Base-by-base conservation (phyloP, 2,113 vertebrate species). In the Gobius niger region DNA sequence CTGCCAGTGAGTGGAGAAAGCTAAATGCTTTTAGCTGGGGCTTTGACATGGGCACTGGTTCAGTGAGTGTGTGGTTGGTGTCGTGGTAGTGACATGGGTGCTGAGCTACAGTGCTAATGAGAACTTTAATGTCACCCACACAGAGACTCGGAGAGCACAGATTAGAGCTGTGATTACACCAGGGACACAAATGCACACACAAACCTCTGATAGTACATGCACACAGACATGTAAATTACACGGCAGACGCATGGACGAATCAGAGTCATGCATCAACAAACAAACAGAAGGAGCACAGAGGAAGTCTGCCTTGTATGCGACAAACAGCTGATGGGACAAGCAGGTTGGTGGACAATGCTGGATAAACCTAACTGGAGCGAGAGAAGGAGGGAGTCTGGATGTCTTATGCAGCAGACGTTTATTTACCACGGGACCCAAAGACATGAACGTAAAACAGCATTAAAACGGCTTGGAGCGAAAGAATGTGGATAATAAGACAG, bases 91-190 rank as follows among this genome's bases (percentile, higher is more conserved):
- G 79, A 88, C 87, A 82, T 68, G 84, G 83, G 83, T 87, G 83
- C 86, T 83, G 87, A 90, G 84, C 86, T 91, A 76, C 85, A 77
- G 82, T 81, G 90, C 84, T 88, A 90, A 91, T 90, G 87, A 91
- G 84, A 89, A 86, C 88, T 89, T 87, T 82, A 89, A 86, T 89
- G 85, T 91, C 87, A 91, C 83, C 85, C 85, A 89, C 86, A 88
- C 83, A 86, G 72, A 84, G 85, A 85, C 72, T 86, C 81, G 76
- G 65, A 72, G 81, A 86, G 78, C 73, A 87, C 70, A 87, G 81
- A 89, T 88, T 86, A 86, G 88, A 88, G 66, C 75, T 63, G 86
- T 76, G 85, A 89, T 88, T 85, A 86, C 85, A 81, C 87, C 65
- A 85, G 78, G 76, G 24, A 57, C 77, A 65, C 65, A 51, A 71